Evolutionary conservation across 2,113 vertebrate species (phyloP), one percentile per base, ranked within the genome.

Genomic region (Elgaria multicarinata): DNA sequence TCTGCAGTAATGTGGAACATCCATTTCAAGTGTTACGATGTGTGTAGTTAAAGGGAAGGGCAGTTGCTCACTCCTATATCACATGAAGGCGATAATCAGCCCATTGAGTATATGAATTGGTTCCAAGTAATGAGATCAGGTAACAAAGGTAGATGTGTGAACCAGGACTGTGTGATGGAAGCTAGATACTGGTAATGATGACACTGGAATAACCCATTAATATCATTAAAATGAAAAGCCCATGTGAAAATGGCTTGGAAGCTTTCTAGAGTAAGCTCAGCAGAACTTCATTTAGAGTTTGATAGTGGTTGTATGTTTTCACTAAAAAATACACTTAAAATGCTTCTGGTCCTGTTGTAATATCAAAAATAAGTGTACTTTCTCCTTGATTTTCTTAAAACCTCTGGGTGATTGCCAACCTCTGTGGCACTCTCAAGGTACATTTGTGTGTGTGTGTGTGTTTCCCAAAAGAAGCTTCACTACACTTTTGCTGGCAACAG

Each of bases 401-500:
- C 71, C 4, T 14, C 5, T 82, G 82, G 87, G n/a, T 85, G 72
- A 80, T 53, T 83, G 67, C 28, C 86, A 1, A 0, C 12, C 26
- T 86, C 26, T 39, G 6, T 36, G 39, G 78, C 83, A 80, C 69
- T 67, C 88, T 69, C 71, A 90, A 80, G 92, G 53, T 18, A 74
- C 76, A 10, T 62, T 92, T 93, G 90, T 8, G 50, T 89, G 79
- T 4, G 36, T 83, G 10, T 78, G 79, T 4, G 36, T 83, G 10
- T 78, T 53, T 88, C 22, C 81, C 90, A 53, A 78, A 86, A 92
- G 81, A 88, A 84, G 90, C 90, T 92, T 83, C 71, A 91, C 80
- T 94, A 89, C 82, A 66, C 79, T 90, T 86, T 94, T 95, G 18
- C 79, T 92, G 74, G 88, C 93, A 88, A 58, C 88, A 46, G 39